phyloP scores from a whole-genome alignment of 92 coral and sea anemone species.

The Montipora capitata region DNA sequence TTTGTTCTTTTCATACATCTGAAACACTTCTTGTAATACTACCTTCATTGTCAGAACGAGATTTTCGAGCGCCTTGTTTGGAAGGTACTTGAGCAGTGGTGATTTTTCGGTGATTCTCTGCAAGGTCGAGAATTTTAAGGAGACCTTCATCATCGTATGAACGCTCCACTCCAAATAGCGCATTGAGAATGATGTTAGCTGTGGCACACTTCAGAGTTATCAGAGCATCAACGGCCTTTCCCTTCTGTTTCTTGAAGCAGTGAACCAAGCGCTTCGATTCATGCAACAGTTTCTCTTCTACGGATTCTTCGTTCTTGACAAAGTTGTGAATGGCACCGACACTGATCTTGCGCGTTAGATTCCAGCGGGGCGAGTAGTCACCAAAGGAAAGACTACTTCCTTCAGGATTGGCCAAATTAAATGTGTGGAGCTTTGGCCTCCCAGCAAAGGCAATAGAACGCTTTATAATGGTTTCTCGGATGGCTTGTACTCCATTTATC shows the following conservation, averaged over 20 bases:
- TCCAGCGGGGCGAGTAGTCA: constrained; percentile 32
- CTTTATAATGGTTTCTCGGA: constrained; percentile 80
- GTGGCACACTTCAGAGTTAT: constrained; percentile 74
- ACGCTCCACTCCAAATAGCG: constrained; percentile 75
- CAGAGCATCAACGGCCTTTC: constrained; percentile 64
- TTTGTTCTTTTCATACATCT: constrained; percentile 67
- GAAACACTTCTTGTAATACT: constrained; percentile 15
- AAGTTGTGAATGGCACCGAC: constrained; percentile 79
- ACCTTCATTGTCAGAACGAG: constrained; percentile 17
- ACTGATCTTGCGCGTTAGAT: constrained; percentile 29
- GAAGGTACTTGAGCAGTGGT: constrained; percentile 77
- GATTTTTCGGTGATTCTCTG: constrained; percentile 70
- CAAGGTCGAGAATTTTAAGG: constrained; percentile 49
- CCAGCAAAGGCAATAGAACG: constrained; percentile 32
- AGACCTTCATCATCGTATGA: constrained; percentile 60
- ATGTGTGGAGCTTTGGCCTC: constrained; percentile 42
- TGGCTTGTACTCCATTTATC: constrained; percentile 72
- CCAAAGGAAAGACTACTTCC: neutral
- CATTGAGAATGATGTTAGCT: constrained; percentile 69
- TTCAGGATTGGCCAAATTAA: constrained; percentile 25
- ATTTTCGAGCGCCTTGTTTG: constrained; percentile 45
- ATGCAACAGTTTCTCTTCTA: constrained; percentile 54
- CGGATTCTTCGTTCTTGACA: constrained; percentile 38
- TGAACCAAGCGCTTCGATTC: constrained; percentile 67
- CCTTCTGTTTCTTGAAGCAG: constrained; percentile 54